These are phyloP conservation scores for Falco novaeseelandiae DNA, from an alignment of 2,797 vertebrate species.

Conservation along the genomic window DNA sequence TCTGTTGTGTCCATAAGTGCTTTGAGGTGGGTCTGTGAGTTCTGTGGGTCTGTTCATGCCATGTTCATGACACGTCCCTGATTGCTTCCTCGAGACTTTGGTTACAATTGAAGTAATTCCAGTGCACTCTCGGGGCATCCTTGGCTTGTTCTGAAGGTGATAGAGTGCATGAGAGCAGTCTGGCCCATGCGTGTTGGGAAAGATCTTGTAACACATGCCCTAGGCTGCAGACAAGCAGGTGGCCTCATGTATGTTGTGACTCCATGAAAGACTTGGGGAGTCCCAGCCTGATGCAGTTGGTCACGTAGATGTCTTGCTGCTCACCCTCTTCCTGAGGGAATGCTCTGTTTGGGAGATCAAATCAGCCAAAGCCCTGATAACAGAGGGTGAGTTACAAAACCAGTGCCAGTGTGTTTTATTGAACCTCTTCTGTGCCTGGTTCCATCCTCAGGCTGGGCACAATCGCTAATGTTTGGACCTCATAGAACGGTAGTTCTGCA, in stretches of 20 bases:
- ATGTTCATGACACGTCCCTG: background rate
- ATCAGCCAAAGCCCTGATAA: background rate
- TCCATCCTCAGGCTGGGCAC: background rate
- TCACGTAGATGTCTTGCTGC: background rate
- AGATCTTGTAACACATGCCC: background rate
- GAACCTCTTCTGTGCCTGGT: background rate
- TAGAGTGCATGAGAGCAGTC: background rate
- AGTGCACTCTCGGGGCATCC: background rate
- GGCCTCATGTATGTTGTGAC: background rate
- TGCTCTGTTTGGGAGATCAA: background rate
- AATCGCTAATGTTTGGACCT: background rate
- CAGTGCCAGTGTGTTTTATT: background rate
- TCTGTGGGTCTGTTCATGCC: rapidly evolving
- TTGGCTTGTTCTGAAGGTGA: background rate
- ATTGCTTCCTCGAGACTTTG: background rate
- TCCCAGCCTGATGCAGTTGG: background rate
- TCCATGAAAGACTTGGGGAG: background rate
- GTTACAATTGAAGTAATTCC: background rate
- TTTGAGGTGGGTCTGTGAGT: background rate
- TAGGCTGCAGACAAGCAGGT: background rate
- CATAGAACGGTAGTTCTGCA: background rate
- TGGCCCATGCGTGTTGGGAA: rapidly evolving
- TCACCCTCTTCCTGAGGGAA: background rate
- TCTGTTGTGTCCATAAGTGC: background rate
- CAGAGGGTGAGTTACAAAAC: background rate